Conservation (phyloP, 2,113 vertebrate genomes). For the Psilopsiagon aurifrons region DNA sequence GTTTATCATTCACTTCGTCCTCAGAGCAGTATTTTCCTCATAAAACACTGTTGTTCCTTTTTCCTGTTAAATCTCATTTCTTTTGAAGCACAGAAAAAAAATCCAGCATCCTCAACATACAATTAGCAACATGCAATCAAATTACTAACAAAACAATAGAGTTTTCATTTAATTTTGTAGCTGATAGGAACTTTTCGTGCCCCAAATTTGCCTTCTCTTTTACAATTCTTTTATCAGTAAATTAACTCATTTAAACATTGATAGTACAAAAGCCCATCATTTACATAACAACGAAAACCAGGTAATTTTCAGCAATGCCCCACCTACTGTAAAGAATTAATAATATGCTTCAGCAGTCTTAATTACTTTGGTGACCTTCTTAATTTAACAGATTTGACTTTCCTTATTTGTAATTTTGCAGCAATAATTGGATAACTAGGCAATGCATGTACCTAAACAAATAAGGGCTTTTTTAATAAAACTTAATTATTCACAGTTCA, state of each 20-base stretch:
- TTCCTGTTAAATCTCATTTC: neutral
- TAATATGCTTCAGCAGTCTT: constrained; percentile 78
- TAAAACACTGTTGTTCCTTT: neutral
- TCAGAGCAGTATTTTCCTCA: neutral
- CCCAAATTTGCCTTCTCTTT: neutral
- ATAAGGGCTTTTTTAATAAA: constrained; percentile 75
- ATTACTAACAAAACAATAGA: neutral
- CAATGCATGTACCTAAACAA: constrained; percentile 78
- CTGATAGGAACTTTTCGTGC: constrained; percentile 6
- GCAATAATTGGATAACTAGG: constrained; percentile 78
- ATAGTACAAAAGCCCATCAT: neutral
- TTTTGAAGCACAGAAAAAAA: neutral
- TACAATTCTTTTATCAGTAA: constrained; percentile 27
- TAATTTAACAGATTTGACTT: constrained; percentile 77
- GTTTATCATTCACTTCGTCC: neutral
- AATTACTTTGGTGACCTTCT: constrained; percentile 78
- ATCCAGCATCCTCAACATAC: neutral
- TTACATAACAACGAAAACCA: constrained; percentile 51
- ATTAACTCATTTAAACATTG: constrained; percentile 43
- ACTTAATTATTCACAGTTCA: constrained; percentile 78
- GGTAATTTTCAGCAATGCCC: constrained; percentile 57
- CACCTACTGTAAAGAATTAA: constrained; percentile 68
- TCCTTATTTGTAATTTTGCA: constrained; percentile 72
- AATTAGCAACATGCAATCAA: neutral
- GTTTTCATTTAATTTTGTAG: constrained; percentile 18